Evolutionary conservation across 2,113 vertebrate genomes (phyloP), one percentile per base, ranked within the genome.

Genomic region (Arvicanthis niloticus): DNA sequence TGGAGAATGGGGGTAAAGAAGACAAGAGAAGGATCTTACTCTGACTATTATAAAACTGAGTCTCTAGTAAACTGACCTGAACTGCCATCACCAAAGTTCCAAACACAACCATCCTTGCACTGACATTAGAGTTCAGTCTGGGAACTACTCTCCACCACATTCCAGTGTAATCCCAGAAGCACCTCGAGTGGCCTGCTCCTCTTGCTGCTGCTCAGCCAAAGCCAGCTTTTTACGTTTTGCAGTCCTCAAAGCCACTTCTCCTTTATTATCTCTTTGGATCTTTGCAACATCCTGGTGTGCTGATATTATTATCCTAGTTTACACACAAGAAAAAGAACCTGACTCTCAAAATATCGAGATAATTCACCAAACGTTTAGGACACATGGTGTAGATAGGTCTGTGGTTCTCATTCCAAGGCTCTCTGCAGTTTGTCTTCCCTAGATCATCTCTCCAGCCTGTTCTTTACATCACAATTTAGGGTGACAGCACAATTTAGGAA

Each of bases 301-400:
- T 53, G n/a, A 22, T 45, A 12, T 34, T 34, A n/a, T 86, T 48
- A 48, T 62, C 7, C 22, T 17, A 78, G 7, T 60, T 81, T 60
- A 42, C 3, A 45, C 53, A 67, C 5, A 91, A 92, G 77, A 42
- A 10, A 89, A 93, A 77, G 51, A 78, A 68, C 17, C 58, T 17
- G 22, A 91, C 89, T 22, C 22, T 68, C 53, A 21, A 93, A 95
- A 78, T n/a, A 42, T 84, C 7, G 65, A 91, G 37, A 67, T 29
- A 89, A 56, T n/a, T 51, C 29, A n/a, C 1, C 31, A 70, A 86
- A 24, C 11, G 45, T 42, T 58, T 26, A 82, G 85, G 31, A 62
- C 22, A 48, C 1, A 2, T 10, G 56, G 65, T 12, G 8, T 53
- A 68, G n/a, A 40, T 37, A 62, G 11, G 21, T 56, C 53, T 51